These are phyloP conservation scores for Nebria ingens DNA, from an alignment of 1,140 invertebrate genomes.

Conservation along the genomic window DNA sequence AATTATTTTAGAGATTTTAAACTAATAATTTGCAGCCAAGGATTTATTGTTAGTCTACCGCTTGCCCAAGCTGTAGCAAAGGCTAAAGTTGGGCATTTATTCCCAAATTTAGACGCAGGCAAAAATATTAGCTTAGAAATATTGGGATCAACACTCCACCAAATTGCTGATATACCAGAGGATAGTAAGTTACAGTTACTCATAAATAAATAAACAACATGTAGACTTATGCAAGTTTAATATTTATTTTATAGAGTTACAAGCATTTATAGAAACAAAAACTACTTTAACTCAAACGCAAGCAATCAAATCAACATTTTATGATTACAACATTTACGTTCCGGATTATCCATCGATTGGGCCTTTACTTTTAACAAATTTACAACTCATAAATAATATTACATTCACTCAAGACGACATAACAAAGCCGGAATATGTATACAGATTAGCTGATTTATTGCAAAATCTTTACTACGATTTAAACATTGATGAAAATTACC, in stretches of 20 bases:
- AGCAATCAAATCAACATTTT: conserved; percentile 25
- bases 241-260: conserved; percentile 33
- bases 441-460: conserved; percentile 22
- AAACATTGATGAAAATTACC: conserved; percentile 24
- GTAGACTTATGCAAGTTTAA: conserved; percentile 11
- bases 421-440: conserved; percentile 21
- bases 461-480: conserved; percentile 27
- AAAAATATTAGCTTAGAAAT: conserved; percentile 33
- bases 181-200: conserved; percentile 34
- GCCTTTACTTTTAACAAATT: conserved; percentile 23
- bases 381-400: conserved; percentile 23
- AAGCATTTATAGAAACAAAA: too few relatives aligned
- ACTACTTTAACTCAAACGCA: conserved; percentile 22
- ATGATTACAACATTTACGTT: conserved; percentile 29
- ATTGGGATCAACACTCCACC: conserved; percentile 37
- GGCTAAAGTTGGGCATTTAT: conserved; percentile 32
- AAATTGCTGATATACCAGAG: conserved; percentile 36
- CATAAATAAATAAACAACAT: too few relatives aligned
- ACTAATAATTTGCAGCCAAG: conserved; percentile 28
- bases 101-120: conserved; percentile 35
- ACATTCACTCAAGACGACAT: conserved; percentile 26
- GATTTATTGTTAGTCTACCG: conserved; percentile 40
- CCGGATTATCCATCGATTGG: conserved; percentile 26
- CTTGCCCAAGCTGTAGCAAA: conserved; percentile 36
- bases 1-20: too few relatives aligned